phyloP scores from a whole-genome alignment of 2,888 invertebrate species.

The Chloroclystis v-ata region DNA sequence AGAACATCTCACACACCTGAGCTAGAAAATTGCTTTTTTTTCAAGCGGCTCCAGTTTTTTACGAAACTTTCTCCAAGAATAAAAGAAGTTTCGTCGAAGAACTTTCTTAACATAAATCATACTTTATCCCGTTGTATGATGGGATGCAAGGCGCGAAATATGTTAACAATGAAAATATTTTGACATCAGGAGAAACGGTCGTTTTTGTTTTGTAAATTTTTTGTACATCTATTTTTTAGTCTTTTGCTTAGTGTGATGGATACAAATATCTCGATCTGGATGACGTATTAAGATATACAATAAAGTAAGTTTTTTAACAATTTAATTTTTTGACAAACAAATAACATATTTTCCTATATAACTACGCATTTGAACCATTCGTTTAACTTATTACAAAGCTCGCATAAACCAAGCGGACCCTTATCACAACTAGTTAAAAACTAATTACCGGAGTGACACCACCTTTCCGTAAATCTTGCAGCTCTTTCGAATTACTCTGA shows the following conservation, averaged over 20 bases:
- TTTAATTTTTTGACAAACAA: no score
- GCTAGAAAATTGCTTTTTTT: slow-evolving; percentile 78
- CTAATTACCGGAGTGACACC: slow-evolving; percentile 78
- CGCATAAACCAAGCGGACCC: slow-evolving; percentile 70
- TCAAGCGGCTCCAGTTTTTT: slow-evolving; percentile 75
- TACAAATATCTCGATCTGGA: no score
- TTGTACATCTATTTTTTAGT: slow-evolving; percentile 33
- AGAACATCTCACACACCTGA: slow-evolving; percentile 79
- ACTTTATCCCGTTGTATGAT: slow-evolving; percentile 55
- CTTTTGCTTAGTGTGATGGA: no score
- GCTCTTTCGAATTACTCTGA: slow-evolving; percentile 75
- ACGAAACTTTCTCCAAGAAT: slow-evolving; percentile 75
- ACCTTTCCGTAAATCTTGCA: slow-evolving; percentile 74
- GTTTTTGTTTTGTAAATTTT: slow-evolving; percentile 45
- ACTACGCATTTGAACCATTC: slow-evolving; percentile 46
- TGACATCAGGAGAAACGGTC: slow-evolving; percentile 57
- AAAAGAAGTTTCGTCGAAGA: slow-evolving; percentile 73
- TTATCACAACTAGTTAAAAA: slow-evolving; percentile 79
- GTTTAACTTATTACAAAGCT: slow-evolving; percentile 62
- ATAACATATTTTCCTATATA: no score
- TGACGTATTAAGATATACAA: no score
- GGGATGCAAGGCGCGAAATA: slow-evolving; percentile 57
- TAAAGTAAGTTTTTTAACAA: no score
- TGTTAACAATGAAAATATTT: slow-evolving; percentile 69
- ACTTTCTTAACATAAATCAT: slow-evolving; percentile 72